phyloP scores from a whole-genome alignment of 2,113 vertebrate genomes.

The Ceratotherium simum region DNA sequence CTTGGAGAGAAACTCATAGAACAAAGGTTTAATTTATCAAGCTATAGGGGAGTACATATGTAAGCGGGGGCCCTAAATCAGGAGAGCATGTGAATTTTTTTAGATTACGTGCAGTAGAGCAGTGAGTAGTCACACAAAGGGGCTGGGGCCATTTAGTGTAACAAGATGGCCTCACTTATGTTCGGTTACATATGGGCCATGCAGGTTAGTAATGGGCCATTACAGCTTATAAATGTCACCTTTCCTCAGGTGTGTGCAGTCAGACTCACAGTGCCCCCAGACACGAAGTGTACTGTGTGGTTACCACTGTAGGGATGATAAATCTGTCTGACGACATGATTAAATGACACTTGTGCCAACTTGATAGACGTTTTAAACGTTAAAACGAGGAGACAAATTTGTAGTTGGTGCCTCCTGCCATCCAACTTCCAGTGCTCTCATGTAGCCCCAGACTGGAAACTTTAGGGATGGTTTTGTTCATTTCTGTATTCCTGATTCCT shows the following conservation, averaged over 20 bases:
- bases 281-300: not conserved
- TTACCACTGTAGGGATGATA: not conserved
- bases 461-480: not conserved
- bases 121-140: too few species aligned
- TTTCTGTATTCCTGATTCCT: not conserved
- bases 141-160: too few species aligned
- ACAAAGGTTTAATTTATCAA: too few species aligned
- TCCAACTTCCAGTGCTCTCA: not conserved
- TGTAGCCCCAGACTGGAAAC: not conserved
- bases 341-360: not conserved
- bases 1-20: too few species aligned
- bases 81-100: too few species aligned
- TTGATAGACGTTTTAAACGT: not conserved
- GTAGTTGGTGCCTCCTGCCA: not conserved
- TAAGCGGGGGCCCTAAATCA: too few species aligned
- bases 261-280: not conserved
- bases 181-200: not conserved
- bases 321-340: not conserved
- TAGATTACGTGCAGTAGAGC: too few species aligned
- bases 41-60: too few species aligned
- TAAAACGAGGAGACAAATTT: not conserved
- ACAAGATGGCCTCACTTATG: too few species aligned
- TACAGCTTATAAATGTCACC: not conserved
- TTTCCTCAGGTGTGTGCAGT: constrained; percentile 33
- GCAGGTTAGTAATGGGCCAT: constrained; percentile 26